Percentiles rank a stretch among this genome's conserved stretches.
Evolutionary conservation across 2,797 vertebrate genomes (phyloP).

Genomic region (Sebastes vulpes): DNA sequence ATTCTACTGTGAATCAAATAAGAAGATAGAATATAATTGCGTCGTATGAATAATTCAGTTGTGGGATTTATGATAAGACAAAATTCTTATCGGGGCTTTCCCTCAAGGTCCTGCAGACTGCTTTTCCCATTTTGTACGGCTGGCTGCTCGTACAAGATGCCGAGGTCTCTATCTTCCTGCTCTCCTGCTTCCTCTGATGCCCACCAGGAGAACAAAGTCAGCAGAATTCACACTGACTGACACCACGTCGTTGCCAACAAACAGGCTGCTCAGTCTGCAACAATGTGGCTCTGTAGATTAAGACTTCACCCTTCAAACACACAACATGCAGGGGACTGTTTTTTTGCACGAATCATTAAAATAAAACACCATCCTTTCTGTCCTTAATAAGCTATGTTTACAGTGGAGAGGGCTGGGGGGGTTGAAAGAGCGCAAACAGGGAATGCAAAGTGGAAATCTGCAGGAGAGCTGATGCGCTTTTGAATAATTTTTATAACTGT

Average conservation of each 20-base stretch:
- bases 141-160: conserved; percentile 42
- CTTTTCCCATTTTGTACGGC: conserved; percentile 47
- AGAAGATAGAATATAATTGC: conserved; percentile 75
- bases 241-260: conserved; percentile 31
- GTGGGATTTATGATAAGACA: conserved; percentile 72
- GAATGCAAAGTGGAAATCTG: conserved; percentile 13
- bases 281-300: conserved; percentile 55
- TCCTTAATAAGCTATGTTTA: conserved; percentile 31
- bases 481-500: conserved; percentile 23
- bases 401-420: not conserved
- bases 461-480: conserved; percentile 17
- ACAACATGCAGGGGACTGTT: not conserved
- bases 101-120: conserved; percentile 66
- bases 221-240: conserved; percentile 49
- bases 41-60: conserved; percentile 77
- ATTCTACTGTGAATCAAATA: conserved; percentile 65
- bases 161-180: conserved; percentile 60
- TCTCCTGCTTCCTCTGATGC: conserved; percentile 44
- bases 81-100: conserved; percentile 69
- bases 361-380: conserved; percentile 1
- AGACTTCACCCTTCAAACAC: conserved; percentile 48
- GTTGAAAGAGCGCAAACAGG: not conserved
- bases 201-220: conserved; percentile 63
- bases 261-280: conserved; percentile 27
- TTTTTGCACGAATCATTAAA: conserved; percentile 26